Conservation (phyloP, 1,140 invertebrate genomes). For the Drosophila kepulauana region DNA sequence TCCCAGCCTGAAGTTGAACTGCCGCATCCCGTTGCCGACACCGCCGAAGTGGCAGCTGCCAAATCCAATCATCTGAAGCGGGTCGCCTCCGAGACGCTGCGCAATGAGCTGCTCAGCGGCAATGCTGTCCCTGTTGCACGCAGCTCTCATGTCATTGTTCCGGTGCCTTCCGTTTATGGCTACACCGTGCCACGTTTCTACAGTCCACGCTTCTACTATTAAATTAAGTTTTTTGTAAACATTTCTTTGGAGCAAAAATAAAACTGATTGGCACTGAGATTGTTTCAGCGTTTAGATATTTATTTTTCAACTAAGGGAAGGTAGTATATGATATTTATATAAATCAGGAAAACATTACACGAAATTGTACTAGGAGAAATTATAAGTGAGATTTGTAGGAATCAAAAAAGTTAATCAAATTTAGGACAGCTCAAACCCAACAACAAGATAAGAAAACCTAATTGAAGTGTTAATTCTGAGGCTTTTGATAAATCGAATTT, state of each 20-base stretch:
- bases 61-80: constrained; percentile 66
- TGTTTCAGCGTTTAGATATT: background rate
- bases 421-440: too few species aligned
- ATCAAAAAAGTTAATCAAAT: too few species aligned
- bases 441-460: too few species aligned
- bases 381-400: too few species aligned
- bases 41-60: constrained; percentile 82
- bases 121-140: constrained; percentile 70
- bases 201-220: constrained; percentile 60
- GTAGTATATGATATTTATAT: too few species aligned
- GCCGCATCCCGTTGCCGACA: constrained; percentile 74
- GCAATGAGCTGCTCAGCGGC: constrained; percentile 66
- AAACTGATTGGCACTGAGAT: constrained; percentile 20
- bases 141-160: constrained; percentile 55
- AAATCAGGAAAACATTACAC: too few species aligned
- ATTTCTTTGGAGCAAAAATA: constrained; percentile 42
- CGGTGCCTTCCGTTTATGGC: constrained; percentile 50
- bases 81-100: constrained; percentile 60
- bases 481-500: too few species aligned
- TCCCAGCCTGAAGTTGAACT: constrained; percentile 63
- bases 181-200: constrained; percentile 66
- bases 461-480: too few species aligned
- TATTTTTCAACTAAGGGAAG: background rate
- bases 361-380: too few species aligned
- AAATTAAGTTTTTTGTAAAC: background rate